A percentile compares a stretch with the other conserved stretches of the same genome.
Evolutionary conservation across 2,888 invertebrate species (phyloP).

Genomic region (Pollenia angustigena): DNA sequence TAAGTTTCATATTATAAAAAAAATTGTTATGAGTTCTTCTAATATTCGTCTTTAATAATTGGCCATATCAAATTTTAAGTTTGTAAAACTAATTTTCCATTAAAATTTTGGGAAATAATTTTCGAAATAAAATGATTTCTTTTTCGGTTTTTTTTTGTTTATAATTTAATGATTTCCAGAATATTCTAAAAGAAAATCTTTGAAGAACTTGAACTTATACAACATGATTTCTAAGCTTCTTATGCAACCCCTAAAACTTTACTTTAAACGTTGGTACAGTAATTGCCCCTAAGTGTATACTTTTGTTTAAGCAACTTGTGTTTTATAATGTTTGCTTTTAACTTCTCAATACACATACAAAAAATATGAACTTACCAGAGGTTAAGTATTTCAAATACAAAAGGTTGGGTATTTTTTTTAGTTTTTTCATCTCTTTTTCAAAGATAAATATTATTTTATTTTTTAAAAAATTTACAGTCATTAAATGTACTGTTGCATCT

Average conservation of each 20-base stretch:
- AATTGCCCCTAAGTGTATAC: slow-evolving; percentile 7
- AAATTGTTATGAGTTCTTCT: too few species aligned
- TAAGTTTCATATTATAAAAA: too few species aligned
- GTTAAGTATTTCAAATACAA: slow-evolving; percentile 26
- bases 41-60: too few species aligned
- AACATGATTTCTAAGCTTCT: neutral
- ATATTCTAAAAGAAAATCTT: too few species aligned
- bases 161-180: too few species aligned
- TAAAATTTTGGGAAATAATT: too few species aligned
- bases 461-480: slow-evolving; percentile 4
- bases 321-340: slow-evolving; percentile 22
- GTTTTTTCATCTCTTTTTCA: neutral
- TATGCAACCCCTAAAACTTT: slow-evolving; percentile 1
- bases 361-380: slow-evolving; percentile 46
- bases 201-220: too few species aligned
- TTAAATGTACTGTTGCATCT: neutral
- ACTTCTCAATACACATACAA: neutral
- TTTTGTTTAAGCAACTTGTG: neutral
- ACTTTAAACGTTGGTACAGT: neutral
- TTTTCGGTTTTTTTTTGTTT: too few species aligned
- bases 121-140: too few species aligned
- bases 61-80: too few species aligned
- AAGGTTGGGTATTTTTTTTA: slow-evolving; percentile 9
- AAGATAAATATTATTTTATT: slow-evolving; percentile 33
- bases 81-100: too few species aligned